Evolutionary conservation across 2,888 invertebrate genomes (phyloP), one percentile per base, ranked within the genome.

Genomic region (Cantharis nigra): DNA sequence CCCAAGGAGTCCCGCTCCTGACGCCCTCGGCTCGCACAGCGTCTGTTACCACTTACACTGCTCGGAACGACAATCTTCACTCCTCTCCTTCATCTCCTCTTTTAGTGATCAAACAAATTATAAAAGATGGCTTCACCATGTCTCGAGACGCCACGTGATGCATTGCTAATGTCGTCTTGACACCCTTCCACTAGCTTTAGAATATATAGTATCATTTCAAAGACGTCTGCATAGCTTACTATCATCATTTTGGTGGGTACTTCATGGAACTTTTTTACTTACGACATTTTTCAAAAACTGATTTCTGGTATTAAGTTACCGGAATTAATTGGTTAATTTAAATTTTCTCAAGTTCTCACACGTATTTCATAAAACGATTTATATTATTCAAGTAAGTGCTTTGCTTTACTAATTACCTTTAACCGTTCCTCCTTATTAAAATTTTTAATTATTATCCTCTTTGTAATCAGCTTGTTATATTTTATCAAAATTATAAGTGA

Each of bases 101-200:
- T 82, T 82, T 83, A 82, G 84, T 85, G 87, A 88, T 88, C 87
- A 88, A 88, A 87, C 87, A 88, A 87, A 88, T 88, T 87, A 88
- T 88, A 88, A 89, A 87, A 88, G 87, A 87, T 87, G 86, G 85
- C 85, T 77, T 72, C 76, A 75, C 75, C 72, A 79, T 77, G 75
- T 75, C 79, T 77, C 78, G 75, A 74, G 79, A 80, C 78, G 77
- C 77, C 80, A 72, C 78, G 81, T 81, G 81, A 81, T 81, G 80
- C 81, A 81, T 81, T 79, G 80, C 81, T 81, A 81, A 81, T 81
- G 80, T 76, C 78, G 75, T 73, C 77, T 77, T 76, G 73, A 78
- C 78, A 76, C 75, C 75, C 75, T 77, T 78, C 75, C 63, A 71
- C 76, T 76, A 75, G 72, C 78, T 76, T 73, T 73, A 73, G 64